Evolutionary conservation across 1,140 invertebrate species (phyloP), one percentile per base, ranked within the genome.

Genomic region (Papilio xuthus): DNA sequence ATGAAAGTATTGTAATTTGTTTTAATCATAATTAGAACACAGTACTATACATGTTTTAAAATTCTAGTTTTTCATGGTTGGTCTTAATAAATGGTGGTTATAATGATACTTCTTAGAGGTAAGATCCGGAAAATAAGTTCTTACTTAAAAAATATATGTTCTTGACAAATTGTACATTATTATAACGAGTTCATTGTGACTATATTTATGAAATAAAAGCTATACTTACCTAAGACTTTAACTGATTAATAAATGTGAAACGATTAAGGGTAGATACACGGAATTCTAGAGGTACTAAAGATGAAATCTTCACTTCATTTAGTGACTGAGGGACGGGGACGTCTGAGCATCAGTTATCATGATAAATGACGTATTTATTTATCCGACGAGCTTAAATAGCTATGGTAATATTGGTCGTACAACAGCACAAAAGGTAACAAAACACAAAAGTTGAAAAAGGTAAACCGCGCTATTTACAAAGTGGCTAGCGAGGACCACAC

Each of bases 371-470:
- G 88, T 94, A 94, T 94, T 94, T 94, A 93, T 94, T 93, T 94
- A 94, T 94, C 90, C 89, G 90, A 92, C 90, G 91, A 91, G 88
- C 92, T 89, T 94, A 94, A 94, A 94, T 94, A 92, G 92, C 92
- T 94, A 92, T 93, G 92, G 92, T 94, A 94, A 93, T 94, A 94
- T 94, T 94, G 92, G 90, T 88, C 88, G 89, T 94, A 94, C 91
- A 93, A 94, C 89, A 90, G 91, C 91, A 93, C 92, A 94, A 94
- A 94, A 94, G 92, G 92, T 94, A 94, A 94, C 92, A 94, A 94
- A 94, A 94, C 92, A 94, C 91, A 94, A 93, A 94, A 94, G 92
- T 94, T 92, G 92, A 94, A 94, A 94, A 94, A 94, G 92, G 92
- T 92, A 94, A 94, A 94, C 92, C 92, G 92, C 92, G 91, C 92